These are phyloP conservation scores for Eonycteris spelaea DNA, from an alignment of 2,113 vertebrate species.

Conservation along the genomic window DNA sequence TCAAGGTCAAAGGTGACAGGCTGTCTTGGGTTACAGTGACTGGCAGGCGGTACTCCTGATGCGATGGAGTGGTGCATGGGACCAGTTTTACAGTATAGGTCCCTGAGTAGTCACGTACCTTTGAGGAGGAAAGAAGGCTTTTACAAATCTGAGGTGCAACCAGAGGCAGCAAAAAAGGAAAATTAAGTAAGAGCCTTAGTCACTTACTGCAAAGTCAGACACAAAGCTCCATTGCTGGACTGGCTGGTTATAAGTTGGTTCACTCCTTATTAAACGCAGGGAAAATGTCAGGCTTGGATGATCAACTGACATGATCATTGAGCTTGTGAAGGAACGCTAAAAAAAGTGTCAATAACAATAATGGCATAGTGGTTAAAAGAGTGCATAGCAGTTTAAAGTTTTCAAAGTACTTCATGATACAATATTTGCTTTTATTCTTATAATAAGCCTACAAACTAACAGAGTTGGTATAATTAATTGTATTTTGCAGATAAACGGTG, in stretches of 20 bases:
- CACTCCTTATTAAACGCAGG: constrained; percentile 88
- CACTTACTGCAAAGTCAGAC: constrained; percentile 94
- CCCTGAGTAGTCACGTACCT: constrained; percentile 97
- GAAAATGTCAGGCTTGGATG: constrained; percentile 92
- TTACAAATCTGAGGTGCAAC: rapidly evolving
- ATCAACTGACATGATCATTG: constrained; percentile 89
- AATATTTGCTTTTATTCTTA: background rate
- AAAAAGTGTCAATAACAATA: background rate
- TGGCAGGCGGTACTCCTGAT: constrained; percentile 88
- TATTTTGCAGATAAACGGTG: background rate
- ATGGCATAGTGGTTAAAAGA: background rate
- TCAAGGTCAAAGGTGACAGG: constrained; percentile 91
- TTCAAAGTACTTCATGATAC: background rate
- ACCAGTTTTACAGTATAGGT: constrained; percentile 90
- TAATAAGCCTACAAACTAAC: background rate
- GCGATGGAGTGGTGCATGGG: constrained; percentile 87
- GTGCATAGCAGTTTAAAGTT: background rate
- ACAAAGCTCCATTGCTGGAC: constrained; percentile 94
- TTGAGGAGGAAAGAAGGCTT: background rate
- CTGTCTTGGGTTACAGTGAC: constrained; percentile 92
- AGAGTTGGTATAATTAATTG: background rate
- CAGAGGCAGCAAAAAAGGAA: background rate
- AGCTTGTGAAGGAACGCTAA: constrained; percentile 84
- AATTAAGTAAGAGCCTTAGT: background rate
- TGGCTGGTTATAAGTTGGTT: constrained; percentile 91